phyloP scores from a whole-genome alignment of 2,888 invertebrate genomes.

The Dichetophora obliterata region DNA sequence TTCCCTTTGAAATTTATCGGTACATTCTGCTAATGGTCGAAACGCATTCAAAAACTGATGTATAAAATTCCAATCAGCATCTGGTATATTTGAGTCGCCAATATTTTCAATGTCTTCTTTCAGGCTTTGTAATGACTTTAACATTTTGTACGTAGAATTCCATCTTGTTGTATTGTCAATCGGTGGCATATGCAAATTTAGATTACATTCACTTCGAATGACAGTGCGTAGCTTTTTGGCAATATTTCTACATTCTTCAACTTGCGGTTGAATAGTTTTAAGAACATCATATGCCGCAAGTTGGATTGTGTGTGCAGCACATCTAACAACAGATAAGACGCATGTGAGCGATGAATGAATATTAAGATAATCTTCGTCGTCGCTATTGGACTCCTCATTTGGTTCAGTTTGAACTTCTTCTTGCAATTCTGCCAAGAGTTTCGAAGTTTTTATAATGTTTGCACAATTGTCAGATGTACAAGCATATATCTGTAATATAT shows the following conservation, averaged over 20 bases:
- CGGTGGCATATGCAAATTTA: background rate
- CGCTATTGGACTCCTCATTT: too few relatives aligned
- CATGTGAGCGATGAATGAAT: too few relatives aligned
- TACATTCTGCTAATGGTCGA: conserved; percentile 32
- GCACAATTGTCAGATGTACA: too few relatives aligned
- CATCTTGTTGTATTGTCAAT: background rate
- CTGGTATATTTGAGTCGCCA: background rate
- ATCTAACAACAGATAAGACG: too few relatives aligned
- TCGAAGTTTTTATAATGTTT: too few relatives aligned
- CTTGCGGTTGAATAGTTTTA: background rate
- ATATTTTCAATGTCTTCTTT: background rate
- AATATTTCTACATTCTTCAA: background rate
- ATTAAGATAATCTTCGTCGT: too few relatives aligned
- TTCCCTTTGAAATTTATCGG: conserved; percentile 19
- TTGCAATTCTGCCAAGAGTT: too few relatives aligned
- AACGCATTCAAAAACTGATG: conserved; percentile 29
- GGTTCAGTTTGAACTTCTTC: too few relatives aligned
- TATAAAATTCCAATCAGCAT: too few relatives aligned
- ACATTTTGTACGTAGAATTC: too few relatives aligned
- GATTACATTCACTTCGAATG: background rate
- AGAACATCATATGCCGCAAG: background rate
- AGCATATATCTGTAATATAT: too few relatives aligned
- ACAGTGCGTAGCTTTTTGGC: background rate
- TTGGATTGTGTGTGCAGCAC: too few relatives aligned
- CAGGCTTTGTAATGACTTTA: background rate